Percentiles rank a stretch among this genome's conserved stretches.
phyloP scores from a whole-genome alignment of 2,888 invertebrate genomes.

The Iphiclides podalirius region DNA sequence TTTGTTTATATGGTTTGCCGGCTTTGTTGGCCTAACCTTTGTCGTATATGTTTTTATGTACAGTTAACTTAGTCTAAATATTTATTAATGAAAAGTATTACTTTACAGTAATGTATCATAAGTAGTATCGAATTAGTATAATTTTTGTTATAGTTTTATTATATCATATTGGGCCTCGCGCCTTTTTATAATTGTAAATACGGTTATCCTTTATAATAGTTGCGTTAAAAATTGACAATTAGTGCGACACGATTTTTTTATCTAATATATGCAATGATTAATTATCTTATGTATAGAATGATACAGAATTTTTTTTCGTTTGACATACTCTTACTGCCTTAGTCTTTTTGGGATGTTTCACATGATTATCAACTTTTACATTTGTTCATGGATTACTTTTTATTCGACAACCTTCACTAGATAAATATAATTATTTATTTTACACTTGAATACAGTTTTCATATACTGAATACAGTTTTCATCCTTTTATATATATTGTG shows the following conservation, averaged over 20 bases:
- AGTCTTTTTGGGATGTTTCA: too few species aligned
- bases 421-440: too few species aligned
- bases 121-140: slow-evolving; percentile 18
- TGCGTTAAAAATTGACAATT: slow-evolving; percentile 9
- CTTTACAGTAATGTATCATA: slow-evolving; percentile 42
- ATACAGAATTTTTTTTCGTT: too few species aligned
- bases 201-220: slow-evolving; percentile 2
- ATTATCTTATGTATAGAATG: too few species aligned
- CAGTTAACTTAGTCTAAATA: slow-evolving; percentile 34
- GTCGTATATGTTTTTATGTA: slow-evolving; percentile 15
- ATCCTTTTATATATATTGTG: too few species aligned
- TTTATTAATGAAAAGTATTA: slow-evolving; percentile 73
- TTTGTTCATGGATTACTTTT: too few species aligned
- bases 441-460: too few species aligned
- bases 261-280: too few species aligned
- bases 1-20: slow-evolving; percentile 36
- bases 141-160: slow-evolving; percentile 13
- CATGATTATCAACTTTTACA: too few species aligned
- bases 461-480: too few species aligned
- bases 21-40: slow-evolving; percentile 26
- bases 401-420: too few species aligned
- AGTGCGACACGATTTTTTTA: neutral
- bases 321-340: too few species aligned
- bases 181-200: slow-evolving; percentile 19
- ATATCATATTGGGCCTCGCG: slow-evolving; percentile 15